Evolutionary conservation across 2,113 vertebrate genomes (phyloP), one percentile per base, ranked within the genome.

Genomic region (Mungos mungo): DNA sequence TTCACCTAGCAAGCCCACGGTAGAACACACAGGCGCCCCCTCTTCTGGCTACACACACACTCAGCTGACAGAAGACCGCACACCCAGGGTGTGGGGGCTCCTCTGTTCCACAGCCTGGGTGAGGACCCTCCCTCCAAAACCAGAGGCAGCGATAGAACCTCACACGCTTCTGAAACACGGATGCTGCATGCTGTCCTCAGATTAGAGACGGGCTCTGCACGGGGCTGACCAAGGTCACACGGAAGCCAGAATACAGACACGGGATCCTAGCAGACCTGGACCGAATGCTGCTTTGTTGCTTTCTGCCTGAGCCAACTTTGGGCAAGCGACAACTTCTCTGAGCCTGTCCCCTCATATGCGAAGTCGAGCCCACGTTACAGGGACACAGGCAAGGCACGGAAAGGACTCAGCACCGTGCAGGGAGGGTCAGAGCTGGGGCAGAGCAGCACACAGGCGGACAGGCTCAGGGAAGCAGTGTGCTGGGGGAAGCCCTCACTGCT

Each of bases 401-500:
- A 35, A 69, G 74, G 15, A 27, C 0, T 2, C 12, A n/a, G 13
- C 5, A 1, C 41, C 1, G 0, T 18, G 29, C 45, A 35, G 63
- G 41, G 27, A 41, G 60, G 35, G 45, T n/a, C 38, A 54, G 71
- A 31, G 41, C 41, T 47, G 81, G 33, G 38, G 10, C 57, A 31
- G 41, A 33, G 47, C 12, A 2, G 92, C 14, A 3, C 69, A 11
- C 0, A 31, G 2, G 31, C 77, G 9, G 0, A 2, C 2, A 79
- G 27, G 18, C 31, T 21, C 1, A 0, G 2, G 66, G 0, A 50
- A n/a, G 2, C 82, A 27, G 66, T 18, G 2, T 18, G 25, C 38
- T 69, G 72, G 45, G 25, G 27, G 3, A 12, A 25, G 12, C 57
- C 88, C 38, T 88, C 63, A 13, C 76, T 80, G 25, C 88, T 86